These are phyloP conservation scores for Drosophila emarginata DNA, from an alignment of 2,888 invertebrate genomes.

Conservation along the genomic window DNA sequence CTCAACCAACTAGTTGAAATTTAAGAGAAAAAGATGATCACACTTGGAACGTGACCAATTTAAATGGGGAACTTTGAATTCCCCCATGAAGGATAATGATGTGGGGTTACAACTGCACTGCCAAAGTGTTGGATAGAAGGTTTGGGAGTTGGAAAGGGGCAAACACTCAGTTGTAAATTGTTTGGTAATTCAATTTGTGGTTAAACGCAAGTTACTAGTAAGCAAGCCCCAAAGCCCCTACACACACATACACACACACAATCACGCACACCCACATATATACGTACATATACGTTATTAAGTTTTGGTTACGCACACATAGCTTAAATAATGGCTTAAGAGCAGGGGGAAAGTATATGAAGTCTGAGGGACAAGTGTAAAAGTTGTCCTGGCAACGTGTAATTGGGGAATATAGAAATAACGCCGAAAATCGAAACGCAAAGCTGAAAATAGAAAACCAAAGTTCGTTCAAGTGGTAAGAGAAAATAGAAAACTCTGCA, in stretches of 20 bases:
- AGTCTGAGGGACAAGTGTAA: constrained; percentile 13
- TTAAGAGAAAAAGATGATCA: neutral
- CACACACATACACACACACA: constrained; percentile 32
- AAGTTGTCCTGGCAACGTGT: constrained; percentile 60
- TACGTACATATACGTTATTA: constrained; percentile 38
- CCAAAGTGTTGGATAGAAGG: neutral
- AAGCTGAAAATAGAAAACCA: constrained; percentile 23
- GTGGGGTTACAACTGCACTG: neutral
- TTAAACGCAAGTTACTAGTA: constrained; percentile 68
- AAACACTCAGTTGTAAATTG: constrained; percentile 66
- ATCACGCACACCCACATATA: constrained; percentile 27
- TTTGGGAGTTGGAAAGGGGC: constrained; percentile 16
- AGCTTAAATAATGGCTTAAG: constrained; percentile 44
- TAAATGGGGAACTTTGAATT: constrained; percentile 4
- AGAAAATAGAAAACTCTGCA: constrained; percentile 23
- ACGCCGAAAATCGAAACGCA: constrained; percentile 26
- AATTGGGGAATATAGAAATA: constrained; percentile 58
- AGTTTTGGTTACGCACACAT: constrained; percentile 35
- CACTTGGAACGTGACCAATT: neutral
- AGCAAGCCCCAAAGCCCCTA: constrained; percentile 37
- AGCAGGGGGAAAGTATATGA: neutral
- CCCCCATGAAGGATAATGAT: constrained; percentile 18
- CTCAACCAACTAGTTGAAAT: neutral
- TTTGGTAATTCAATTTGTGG: constrained; percentile 77
- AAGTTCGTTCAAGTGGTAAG: constrained; percentile 18